A percentile compares a stretch with the other conserved stretches of the same genome.
Conservation (phyloP, 2,797 vertebrate genomes). For the Benthosema pterotum region DNA sequence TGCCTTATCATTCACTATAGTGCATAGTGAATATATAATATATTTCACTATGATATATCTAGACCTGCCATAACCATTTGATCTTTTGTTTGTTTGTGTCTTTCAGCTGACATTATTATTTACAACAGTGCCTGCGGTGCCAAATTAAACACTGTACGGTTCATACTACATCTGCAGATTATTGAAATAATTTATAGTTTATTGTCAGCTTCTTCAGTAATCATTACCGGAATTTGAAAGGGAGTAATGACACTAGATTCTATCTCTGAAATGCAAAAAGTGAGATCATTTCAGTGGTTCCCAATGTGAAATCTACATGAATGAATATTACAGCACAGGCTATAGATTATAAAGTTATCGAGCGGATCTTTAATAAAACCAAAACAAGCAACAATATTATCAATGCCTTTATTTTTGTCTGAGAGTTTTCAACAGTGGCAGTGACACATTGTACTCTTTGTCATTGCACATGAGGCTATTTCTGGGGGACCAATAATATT, state of each 20-base stretch:
- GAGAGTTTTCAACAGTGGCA: neutral
- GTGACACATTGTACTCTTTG: neutral
- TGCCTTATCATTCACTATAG: no score
- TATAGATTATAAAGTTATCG: neutral
- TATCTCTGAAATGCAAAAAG: neutral
- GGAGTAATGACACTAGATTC: neutral
- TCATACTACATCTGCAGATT: no score
- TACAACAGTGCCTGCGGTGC: no score
- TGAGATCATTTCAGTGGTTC: neutral
- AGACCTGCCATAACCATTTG: no score
- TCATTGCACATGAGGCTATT: neutral
- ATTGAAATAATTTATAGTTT: no score
- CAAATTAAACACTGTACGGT: no score
- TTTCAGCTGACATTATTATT: no score
- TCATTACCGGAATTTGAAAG: no score
- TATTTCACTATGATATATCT: no score
- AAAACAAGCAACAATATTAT: neutral
- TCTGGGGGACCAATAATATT: slow-evolving; percentile 22
- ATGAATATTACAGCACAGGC: neutral
- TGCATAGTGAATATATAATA: no score
- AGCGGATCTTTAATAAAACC: neutral
- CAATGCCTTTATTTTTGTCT: slow-evolving; percentile 16
- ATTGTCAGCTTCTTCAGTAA: no score
- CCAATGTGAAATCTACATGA: neutral
- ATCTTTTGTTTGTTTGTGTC: no score